Evolutionary conservation across 2,888 invertebrate species (phyloP).

Genomic region (Ptychoptera contaminata): DNA sequence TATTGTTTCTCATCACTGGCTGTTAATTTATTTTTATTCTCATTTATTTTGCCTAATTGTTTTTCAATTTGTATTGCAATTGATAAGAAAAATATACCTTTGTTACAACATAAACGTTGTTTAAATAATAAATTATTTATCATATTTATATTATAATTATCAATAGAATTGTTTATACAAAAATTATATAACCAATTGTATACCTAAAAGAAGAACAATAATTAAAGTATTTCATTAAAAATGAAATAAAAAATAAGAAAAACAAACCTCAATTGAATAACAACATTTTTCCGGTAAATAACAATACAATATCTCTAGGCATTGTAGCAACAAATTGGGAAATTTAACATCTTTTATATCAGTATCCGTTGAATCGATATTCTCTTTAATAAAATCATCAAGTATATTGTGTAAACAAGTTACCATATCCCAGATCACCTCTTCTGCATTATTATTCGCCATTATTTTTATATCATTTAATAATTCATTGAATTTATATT

Average conservation of each 20-base stretch:
- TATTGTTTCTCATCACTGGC: slow-evolving; percentile 14
- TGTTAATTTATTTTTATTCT: not conserved
- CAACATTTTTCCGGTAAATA: slow-evolving; percentile 21
- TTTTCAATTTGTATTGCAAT: slow-evolving; percentile 21
- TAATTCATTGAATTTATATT: slow-evolving; percentile 22
- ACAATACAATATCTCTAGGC: slow-evolving; percentile 25
- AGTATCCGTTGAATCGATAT: slow-evolving; percentile 12
- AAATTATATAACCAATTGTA: slow-evolving; percentile 26
- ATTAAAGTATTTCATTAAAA: not conserved
- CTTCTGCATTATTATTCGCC: slow-evolving; percentile 13
- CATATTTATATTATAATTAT: slow-evolving; percentile 19
- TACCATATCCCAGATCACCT: slow-evolving; percentile 5
- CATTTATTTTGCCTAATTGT: slow-evolving; percentile 18
- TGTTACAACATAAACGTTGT: slow-evolving; percentile 25
- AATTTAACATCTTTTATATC: slow-evolving; percentile 16
- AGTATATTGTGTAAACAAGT: slow-evolving; percentile 19
- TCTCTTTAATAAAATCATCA: slow-evolving; percentile 18
- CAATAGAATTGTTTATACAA: slow-evolving; percentile 20
- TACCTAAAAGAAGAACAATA: slow-evolving; percentile 10
- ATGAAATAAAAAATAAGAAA: not conserved
- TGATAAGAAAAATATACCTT: slow-evolving; percentile 24
- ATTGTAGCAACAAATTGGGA: slow-evolving; percentile 18
- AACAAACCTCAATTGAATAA: slow-evolving; percentile 16
- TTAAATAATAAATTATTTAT: slow-evolving; percentile 25
- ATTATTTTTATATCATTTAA: slow-evolving; percentile 12